phyloP scores from a whole-genome alignment of 2,113 vertebrate species.

The Copsychus sechellarum region DNA sequence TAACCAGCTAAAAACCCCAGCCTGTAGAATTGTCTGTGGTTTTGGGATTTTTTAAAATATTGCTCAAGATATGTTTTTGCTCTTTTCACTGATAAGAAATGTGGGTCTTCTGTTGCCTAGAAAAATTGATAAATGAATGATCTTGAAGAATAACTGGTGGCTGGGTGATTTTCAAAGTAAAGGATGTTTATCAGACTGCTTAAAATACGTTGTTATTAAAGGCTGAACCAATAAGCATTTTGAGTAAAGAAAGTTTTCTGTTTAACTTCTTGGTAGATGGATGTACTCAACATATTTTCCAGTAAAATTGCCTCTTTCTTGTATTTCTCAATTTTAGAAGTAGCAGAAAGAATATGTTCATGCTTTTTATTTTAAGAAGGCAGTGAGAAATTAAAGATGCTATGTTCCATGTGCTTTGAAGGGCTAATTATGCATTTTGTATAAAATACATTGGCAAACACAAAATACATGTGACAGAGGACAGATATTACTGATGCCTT shows the following conservation, averaged over 20 bases:
- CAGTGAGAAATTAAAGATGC: not conserved
- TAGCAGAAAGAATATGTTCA: not conserved
- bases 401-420: not conserved
- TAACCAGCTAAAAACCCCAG: not conserved
- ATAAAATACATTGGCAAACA: not conserved
- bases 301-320: not conserved
- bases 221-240: not conserved
- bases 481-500: not conserved
- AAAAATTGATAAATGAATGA: not conserved
- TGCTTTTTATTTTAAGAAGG: not conserved
- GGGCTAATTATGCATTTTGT: not conserved
- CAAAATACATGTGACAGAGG: not conserved
- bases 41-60: not conserved
- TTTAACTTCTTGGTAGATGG: not conserved
- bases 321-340: not conserved
- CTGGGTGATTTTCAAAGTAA: not conserved
- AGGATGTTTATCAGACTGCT: not conserved
- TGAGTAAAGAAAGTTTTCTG: not conserved
- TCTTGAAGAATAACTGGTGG: not conserved
- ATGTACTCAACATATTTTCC: not conserved
- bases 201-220: not conserved
- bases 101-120: not conserved
- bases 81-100: not conserved
- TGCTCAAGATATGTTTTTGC: not conserved
- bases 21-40: not conserved